Percentiles rank a stretch among this genome's conserved stretches.
phyloP scores from a whole-genome alignment of 1,140 invertebrate genomes.

The Belonocnema kinseyi region DNA sequence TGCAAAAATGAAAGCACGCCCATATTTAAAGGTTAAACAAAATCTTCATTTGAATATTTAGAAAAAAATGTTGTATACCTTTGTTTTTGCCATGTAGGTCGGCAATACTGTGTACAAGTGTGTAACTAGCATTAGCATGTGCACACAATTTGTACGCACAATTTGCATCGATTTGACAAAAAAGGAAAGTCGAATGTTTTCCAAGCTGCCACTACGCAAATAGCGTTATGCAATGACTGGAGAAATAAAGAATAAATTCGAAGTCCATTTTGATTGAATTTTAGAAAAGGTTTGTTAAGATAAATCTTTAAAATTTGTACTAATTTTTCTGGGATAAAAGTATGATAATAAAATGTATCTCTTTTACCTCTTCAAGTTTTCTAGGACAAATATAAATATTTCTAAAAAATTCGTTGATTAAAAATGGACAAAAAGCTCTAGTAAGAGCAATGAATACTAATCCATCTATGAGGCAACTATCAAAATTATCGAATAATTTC shows the following conservation, averaged over 20 bases:
- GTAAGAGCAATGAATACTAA: conserved; percentile 65
- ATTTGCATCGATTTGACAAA: conserved; percentile 64
- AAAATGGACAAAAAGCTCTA: conserved; percentile 68
- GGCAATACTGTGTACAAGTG: conserved; percentile 68
- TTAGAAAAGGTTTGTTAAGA: too few relatives aligned
- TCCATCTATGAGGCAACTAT: conserved; percentile 62
- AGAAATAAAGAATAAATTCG: conserved; percentile 30
- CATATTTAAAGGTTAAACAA: not conserved
- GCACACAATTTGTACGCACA: conserved; percentile 59
- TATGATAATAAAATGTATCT: too few relatives aligned
- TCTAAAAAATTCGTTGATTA: conserved; percentile 57
- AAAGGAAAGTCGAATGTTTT: conserved; percentile 67
- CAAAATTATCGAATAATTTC: conserved; percentile 55
- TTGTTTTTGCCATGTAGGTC: conserved; percentile 57
- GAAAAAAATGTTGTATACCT: conserved; percentile 52
- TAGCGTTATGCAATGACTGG: conserved; percentile 68
- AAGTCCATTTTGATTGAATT: not conserved
- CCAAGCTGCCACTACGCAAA: conserved; percentile 65
- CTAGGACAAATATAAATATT: conserved; percentile 61
- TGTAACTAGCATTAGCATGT: conserved; percentile 66
- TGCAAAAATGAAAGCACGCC: too few relatives aligned
- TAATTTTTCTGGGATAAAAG: too few relatives aligned
- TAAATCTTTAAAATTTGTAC: too few relatives aligned
- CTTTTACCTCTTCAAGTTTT: conserved; percentile 56
- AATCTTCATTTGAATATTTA: conserved; percentile 38